These are phyloP conservation scores for Murina feae DNA, from an alignment of 2,113 vertebrate species.

Conservation along the genomic window DNA sequence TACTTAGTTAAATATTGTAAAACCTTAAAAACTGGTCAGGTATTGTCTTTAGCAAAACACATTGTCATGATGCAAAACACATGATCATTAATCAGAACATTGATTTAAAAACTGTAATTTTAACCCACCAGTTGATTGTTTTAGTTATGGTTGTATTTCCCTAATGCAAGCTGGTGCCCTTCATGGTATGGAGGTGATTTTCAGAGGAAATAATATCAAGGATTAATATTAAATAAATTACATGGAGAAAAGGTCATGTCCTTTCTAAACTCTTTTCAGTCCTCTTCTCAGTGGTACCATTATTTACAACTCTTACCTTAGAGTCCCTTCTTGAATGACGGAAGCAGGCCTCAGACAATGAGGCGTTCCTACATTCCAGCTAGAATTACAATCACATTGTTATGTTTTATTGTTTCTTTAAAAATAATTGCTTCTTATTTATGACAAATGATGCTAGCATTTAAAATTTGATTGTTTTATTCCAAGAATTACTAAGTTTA, in stretches of 20 bases:
- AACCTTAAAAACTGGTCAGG: constrained; percentile 4
- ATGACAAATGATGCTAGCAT: background rate
- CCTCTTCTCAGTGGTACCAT: background rate
- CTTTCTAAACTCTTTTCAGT: background rate
- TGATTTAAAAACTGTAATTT: constrained; percentile 7
- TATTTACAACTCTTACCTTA: background rate
- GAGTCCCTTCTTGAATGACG: background rate
- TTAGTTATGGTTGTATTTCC: background rate
- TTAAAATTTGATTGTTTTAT: constrained; percentile 17
- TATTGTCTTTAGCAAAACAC: constrained; percentile 7
- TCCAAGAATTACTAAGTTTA: background rate
- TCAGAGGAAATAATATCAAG: background rate
- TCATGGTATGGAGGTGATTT: background rate
- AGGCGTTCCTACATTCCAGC: background rate
- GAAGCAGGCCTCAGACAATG: background rate
- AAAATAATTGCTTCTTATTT: constrained; percentile 27
- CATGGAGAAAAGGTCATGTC: background rate
- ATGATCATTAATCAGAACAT: background rate
- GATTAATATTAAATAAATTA: background rate
- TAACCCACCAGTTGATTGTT: background rate
- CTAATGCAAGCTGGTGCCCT: background rate
- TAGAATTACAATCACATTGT: background rate
- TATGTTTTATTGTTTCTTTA: background rate
- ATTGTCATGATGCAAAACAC: background rate
- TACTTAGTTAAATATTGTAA: constrained; percentile 34